These are phyloP conservation scores for Schizaphis graminum DNA, from an alignment of 2,888 invertebrate species.

Conservation along the genomic window DNA sequence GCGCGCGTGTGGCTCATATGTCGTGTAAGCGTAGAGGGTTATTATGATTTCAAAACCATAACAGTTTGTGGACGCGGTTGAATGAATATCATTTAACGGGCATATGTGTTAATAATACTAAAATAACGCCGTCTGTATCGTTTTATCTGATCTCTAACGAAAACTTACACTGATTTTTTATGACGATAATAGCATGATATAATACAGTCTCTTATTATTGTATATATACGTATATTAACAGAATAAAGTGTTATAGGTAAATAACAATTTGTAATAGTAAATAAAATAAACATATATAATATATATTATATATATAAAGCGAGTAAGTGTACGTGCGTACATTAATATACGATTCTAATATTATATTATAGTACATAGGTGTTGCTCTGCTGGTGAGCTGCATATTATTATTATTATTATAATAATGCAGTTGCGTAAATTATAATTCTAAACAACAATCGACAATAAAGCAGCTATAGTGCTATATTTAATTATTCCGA, in stretches of 20 bases:
- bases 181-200: neutral
- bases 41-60: neutral
- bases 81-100: constrained; percentile 5
- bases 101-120: neutral
- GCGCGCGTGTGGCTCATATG: neutral
- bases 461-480: neutral
- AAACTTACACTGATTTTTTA: neutral
- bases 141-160: neutral
- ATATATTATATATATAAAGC: neutral
- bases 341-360: neutral
- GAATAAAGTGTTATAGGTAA: neutral
- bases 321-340: neutral
- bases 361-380: neutral
- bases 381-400: neutral
- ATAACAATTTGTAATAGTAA: constrained; percentile 7
- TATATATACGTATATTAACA: neutral
- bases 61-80: neutral
- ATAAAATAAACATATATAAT: too few species aligned
- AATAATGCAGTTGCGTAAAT: constrained; percentile 19
- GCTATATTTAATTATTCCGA: constrained; percentile 1
- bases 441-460: constrained; percentile 30
- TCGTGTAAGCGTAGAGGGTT: neutral
- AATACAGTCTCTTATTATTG: neutral
- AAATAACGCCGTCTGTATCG: neutral
- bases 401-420: neutral